Conservation (phyloP, 2,888 invertebrate species). For the Plusia festucae region DNA sequence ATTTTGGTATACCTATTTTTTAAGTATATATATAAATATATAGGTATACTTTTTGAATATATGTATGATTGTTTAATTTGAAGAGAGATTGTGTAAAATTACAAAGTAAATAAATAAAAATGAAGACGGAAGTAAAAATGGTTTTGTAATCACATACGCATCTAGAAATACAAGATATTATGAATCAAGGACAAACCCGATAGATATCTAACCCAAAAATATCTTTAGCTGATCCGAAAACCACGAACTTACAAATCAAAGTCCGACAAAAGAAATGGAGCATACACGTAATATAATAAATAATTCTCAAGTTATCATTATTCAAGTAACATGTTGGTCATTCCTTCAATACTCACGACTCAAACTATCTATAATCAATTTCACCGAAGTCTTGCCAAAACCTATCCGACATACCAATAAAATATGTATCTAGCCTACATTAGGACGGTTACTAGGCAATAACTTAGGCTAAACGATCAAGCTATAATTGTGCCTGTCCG, state of each 20-base stretch:
- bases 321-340: conserved; percentile 8
- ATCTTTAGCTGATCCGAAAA: not conserved
- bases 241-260: not conserved
- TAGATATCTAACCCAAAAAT: not conserved
- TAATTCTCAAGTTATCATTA: conserved; percentile 1
- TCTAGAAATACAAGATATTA: no score
- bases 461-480: conserved; percentile 28
- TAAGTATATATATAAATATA: no score
- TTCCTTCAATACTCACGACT: conserved; percentile 1
- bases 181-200: no score
- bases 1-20: no score
- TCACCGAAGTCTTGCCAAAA: conserved; percentile 6
- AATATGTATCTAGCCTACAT: conserved; percentile 38
- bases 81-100: no score
- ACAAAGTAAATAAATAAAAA: no score
- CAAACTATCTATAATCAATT: not conserved
- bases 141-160: no score
- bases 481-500: conserved; percentile 34
- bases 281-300: not conserved
- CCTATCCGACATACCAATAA: conserved; percentile 21
- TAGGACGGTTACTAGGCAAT: conserved; percentile 21
- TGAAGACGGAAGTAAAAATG: no score
- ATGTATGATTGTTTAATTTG: no score
- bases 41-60: no score
- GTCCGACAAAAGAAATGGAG: not conserved